Evolutionary conservation across 2,888 invertebrate species (phyloP), one percentile per base, ranked within the genome.

Genomic region (Isoperla grammatica): DNA sequence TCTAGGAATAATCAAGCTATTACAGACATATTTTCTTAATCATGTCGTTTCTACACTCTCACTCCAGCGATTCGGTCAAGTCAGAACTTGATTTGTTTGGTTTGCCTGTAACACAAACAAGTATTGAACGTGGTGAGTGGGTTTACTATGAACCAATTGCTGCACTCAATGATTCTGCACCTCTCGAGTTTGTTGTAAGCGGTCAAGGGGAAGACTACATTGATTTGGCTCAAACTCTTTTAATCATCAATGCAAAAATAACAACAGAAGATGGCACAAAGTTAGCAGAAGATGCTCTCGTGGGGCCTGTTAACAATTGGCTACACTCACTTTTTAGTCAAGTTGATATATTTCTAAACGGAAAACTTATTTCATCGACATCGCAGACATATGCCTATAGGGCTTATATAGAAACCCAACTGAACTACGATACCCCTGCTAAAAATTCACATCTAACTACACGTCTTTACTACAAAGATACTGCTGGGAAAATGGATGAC

Each of bases 271-370:
- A 60, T 58, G 62, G 23, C 12, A 15, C 23, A n/a, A 11, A 19
- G 17, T n/a, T 29, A 5, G 29, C 43, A 12, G 39, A 42, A 11
- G 17, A 35, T 0, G 56, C 45, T 59, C 50, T 45, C 17, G 57
- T 65, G 11, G 65, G 60, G 4, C 65, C 67, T 19, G 62, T 63
- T 12, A 68, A 67, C 60, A 67, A 67, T 56, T 61, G 64, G 54
- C 12, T 66, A 23, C 67, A 65, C 45, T 60, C 66, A 2, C 20
- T 68, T 4, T 68, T 68, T 46, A 65, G 63, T 43, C 67, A 69
- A 55, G 61, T n/a, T 0, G 66, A 68, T 55, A 59, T 69, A 19
- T 66, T 63, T 56, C 61, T 69, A 13, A 69, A 70, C 57, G 65
- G 68, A 53, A 68, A 68, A 61, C 39, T 67, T 4, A 62, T 69